phyloP scores from a whole-genome alignment of 1,140 invertebrate species.

The Dendrolimus punctatus region DNA sequence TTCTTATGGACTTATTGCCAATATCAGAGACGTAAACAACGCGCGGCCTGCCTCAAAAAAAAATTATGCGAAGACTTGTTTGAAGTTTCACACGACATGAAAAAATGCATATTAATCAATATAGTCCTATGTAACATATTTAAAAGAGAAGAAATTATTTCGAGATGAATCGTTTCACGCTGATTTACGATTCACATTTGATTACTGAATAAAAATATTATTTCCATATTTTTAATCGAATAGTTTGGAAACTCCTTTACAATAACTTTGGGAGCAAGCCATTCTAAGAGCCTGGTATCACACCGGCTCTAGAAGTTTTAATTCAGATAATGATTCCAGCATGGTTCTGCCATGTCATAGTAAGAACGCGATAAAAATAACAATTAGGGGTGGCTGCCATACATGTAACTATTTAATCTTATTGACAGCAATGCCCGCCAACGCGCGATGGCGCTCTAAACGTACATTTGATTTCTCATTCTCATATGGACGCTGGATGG shows the following conservation, averaged over 20 bases:
- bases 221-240: neutral
- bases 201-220: neutral
- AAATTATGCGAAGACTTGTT: no score
- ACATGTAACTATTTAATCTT: neutral
- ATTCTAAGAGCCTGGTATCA: neutral
- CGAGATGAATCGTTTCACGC: no score
- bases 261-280: neutral
- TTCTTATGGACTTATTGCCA: no score
- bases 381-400: neutral
- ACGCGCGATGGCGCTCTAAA: slow-evolving; percentile 73
- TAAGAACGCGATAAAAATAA: neutral
- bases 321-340: neutral
- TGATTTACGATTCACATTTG: no score
- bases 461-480: slow-evolving; percentile 82
- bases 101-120: no score
- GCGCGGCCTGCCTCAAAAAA: no score
- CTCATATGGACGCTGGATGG: slow-evolving; percentile 91
- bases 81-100: no score
- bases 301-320: neutral
- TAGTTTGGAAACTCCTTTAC: neutral
- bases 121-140: no score
- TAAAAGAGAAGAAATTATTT: no score
- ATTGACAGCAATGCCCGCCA: slow-evolving; percentile 45
- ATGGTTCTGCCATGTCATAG: no score
- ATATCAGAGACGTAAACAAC: no score